Evolutionary conservation across 2,888 invertebrate genomes (phyloP), one percentile per base, ranked within the genome.

Genomic region (Scelioninae gen. 1): DNA sequence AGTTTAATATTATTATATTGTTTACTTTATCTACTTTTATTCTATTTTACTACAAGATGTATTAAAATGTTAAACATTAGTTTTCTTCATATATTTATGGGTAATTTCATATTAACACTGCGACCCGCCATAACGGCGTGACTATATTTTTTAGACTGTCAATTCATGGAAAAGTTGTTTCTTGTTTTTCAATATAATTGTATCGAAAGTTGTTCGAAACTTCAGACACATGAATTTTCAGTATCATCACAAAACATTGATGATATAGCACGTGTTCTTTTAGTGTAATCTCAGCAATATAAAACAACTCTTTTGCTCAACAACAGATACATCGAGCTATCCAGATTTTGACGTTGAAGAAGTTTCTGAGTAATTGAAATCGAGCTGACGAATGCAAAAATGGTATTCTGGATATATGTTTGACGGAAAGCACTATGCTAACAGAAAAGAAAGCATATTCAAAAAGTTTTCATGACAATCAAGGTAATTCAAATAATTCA

Each of bases 301-400:
- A 56, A 77, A 62, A 69, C 32, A 49, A 45, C 65, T 13, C 31
- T 77, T 69, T 66, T 77, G 69, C 47, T 62, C 69, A 62, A 77
- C 77, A 69, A 77, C 68, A 55, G 55, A 69, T 11, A 68, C 69
- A 68, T 45, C 69, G 62, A 45, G 43, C 56, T 47, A 49, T 71
- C 65, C 47, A 47, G 78, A 78, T 62, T 77, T 77, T 45, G 55
- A 77, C 69, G 62, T 55, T 71, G 40, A 62, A 16, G 51, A 62
- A 62, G 71, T 63, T 38, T 23, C 78, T 63, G 56, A 78, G 78
- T 78, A 78, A 78, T 78, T 78, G 78, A 71, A 78, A 78, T 78
- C 78, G 63, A 63, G 71, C 78, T 71, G 78, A 78, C 78, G 65
- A 63, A 58, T 63, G 65, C 78, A 63, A 65, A 78, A 63, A 78